Conservation (phyloP, 2,888 invertebrate species). For the Amblyjoppa fuscipennis region DNA sequence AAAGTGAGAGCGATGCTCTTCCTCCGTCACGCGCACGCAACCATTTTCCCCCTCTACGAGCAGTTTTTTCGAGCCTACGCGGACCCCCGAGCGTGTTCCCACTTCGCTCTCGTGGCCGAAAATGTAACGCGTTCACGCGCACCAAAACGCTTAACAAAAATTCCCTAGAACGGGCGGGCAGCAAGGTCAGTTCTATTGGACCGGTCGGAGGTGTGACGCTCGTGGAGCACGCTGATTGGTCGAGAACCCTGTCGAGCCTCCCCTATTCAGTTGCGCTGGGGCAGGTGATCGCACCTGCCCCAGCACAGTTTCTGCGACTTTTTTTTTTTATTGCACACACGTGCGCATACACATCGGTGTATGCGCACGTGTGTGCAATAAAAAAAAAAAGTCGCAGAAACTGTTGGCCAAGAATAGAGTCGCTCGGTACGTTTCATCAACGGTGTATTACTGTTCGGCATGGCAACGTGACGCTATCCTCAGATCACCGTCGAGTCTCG, state of each 20-base stretch:
- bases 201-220: constrained; percentile 75
- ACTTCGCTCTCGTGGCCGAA: constrained; percentile 5
- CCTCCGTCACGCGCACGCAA: constrained; percentile 40
- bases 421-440: constrained; percentile 19
- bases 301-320: constrained; percentile 48
- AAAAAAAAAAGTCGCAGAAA: constrained; percentile 45
- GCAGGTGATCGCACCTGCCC: too few relatives aligned
- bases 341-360: constrained; percentile 17
- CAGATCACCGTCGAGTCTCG: neutral
- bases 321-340: constrained; percentile 16
- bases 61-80: constrained; percentile 1
- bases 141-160: constrained; percentile 32
- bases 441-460: neutral
- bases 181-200: constrained; percentile 66
- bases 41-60: constrained; percentile 12
- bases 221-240: constrained; percentile 74
- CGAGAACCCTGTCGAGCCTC: constrained; percentile 76
- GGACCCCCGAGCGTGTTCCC: neutral
- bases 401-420: constrained; percentile 59
- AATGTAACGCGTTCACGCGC: constrained; percentile 39
- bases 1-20: constrained; percentile 41
- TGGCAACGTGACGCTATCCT: neutral
- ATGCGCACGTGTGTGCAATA: neutral
- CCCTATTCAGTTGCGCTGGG: neutral
- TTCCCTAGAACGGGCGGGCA: constrained; percentile 40